phyloP scores from a whole-genome alignment of 1,140 invertebrate genomes.

The Drosophila kikkawai region DNA sequence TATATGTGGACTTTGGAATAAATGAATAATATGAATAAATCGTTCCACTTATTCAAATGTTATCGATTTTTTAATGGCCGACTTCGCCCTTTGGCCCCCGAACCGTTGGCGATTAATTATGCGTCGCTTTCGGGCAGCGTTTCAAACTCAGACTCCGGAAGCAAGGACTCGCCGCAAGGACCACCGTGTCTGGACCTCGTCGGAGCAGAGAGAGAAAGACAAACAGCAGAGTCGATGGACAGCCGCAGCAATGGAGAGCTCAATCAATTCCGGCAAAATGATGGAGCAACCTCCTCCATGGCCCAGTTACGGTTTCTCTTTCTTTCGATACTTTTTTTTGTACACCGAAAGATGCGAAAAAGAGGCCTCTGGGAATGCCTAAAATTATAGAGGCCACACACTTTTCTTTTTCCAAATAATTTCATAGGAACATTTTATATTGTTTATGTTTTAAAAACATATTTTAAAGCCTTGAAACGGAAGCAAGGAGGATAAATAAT shows the following conservation, averaged over 20 bases:
- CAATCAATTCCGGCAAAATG: slow-evolving; percentile 60
- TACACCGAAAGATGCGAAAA: not conserved
- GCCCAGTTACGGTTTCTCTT: slow-evolving; percentile 10
- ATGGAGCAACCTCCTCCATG: not conserved
- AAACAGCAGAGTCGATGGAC: slow-evolving; percentile 23
- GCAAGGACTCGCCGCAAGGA: slow-evolving; percentile 31
- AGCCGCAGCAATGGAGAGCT: slow-evolving; percentile 34
- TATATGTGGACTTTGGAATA: not conserved
- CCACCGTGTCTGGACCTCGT: not conserved
- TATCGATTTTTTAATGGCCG: slow-evolving; percentile 44
- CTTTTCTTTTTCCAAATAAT: not conserved
- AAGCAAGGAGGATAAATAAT: too few species aligned
- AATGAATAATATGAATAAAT: slow-evolving; percentile 46
- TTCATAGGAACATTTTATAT: not conserved
- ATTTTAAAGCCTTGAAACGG: not conserved
- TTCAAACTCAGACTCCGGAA: slow-evolving; percentile 6
- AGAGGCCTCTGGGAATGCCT: slow-evolving; percentile 1
- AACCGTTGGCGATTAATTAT: slow-evolving; percentile 40
- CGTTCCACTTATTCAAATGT: slow-evolving; percentile 40
- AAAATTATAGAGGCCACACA: not conserved
- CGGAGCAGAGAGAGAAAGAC: slow-evolving; percentile 4
- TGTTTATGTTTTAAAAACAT: not conserved
- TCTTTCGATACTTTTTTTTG: not conserved
- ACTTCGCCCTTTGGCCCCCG: slow-evolving; percentile 10
- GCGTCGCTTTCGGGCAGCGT: slow-evolving; percentile 10